These are phyloP conservation scores for Drosophila auraria DNA, from an alignment of 1,140 invertebrate genomes.

Conservation along the genomic window DNA sequence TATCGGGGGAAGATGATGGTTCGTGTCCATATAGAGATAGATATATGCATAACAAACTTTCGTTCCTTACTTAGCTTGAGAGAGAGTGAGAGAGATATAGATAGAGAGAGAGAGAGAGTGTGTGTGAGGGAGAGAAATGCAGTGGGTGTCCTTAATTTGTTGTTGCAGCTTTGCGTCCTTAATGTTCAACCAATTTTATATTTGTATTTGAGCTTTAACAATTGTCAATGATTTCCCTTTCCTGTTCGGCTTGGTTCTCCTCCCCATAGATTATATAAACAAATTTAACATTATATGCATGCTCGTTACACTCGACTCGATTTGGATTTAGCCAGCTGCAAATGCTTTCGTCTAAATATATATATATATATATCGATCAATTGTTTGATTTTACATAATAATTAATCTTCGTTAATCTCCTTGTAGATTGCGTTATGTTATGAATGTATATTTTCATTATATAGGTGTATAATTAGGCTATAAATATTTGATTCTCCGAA, in stretches of 20 bases:
- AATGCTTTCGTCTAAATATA: slow-evolving; percentile 17
- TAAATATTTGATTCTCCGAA: slow-evolving; percentile 40
- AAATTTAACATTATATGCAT: slow-evolving; percentile 81
- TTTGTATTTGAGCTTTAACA: slow-evolving; percentile 76
- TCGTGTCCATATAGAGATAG: slow-evolving; percentile 33
- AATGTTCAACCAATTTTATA: slow-evolving; percentile 36
- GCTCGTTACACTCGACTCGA: slow-evolving; percentile 46
- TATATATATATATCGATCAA: slow-evolving; percentile 29
- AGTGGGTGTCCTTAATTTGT: slow-evolving; percentile 12
- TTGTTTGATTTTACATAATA: slow-evolving; percentile 14
- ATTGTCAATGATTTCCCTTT: slow-evolving; percentile 62
- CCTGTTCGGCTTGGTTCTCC: slow-evolving; percentile 36
- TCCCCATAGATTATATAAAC: slow-evolving; percentile 84
- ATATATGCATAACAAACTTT: slow-evolving; percentile 38
- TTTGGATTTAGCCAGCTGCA: slow-evolving; percentile 35
- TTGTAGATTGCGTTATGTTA: slow-evolving; percentile 21
- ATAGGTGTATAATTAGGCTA: slow-evolving; percentile 57
- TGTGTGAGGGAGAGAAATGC: slow-evolving; percentile 41
- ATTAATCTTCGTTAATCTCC: slow-evolving; percentile 3
- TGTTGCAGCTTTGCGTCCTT: background rate
- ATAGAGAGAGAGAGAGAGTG: slow-evolving; percentile 10
- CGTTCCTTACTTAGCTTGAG: slow-evolving; percentile 21
- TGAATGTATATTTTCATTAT: slow-evolving; percentile 61
- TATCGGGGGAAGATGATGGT: slow-evolving; percentile 2
- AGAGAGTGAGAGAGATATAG: slow-evolving; percentile 18